Evolutionary conservation across 2,113 vertebrate species (phyloP).

Genomic region (Salvelinus sp.): DNA sequence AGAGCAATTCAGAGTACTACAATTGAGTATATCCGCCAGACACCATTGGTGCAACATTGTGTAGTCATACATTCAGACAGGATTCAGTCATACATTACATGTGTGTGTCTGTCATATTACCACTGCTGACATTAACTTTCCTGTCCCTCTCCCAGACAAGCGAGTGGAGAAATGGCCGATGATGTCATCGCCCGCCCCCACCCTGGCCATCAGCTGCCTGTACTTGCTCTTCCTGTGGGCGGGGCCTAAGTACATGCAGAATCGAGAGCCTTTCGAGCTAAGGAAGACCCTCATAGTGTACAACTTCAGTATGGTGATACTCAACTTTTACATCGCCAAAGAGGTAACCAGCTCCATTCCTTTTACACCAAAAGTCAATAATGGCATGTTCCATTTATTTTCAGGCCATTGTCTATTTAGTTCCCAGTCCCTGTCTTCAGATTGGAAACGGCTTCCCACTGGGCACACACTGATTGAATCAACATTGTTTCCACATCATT

Average conservation of each 20-base stretch:
- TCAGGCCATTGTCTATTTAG: background rate
- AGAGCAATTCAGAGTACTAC: too few relatives aligned
- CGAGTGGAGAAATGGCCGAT: conserved; percentile 93
- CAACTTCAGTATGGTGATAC: conserved; percentile 99
- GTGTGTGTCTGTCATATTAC: background rate
- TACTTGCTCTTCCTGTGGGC: conserved; percentile 96
- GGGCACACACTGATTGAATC: too few relatives aligned
- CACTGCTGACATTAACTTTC: background rate
- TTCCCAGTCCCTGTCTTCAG: background rate
- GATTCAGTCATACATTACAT: background rate
- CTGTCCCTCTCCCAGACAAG: conserved; percentile 79
- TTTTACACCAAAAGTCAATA: too few relatives aligned
- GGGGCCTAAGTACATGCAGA: conserved; percentile 95
- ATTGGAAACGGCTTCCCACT: too few relatives aligned
- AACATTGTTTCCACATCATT: too few relatives aligned
- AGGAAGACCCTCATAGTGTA: conserved; percentile 91
- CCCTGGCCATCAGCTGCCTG: conserved; percentile 89
- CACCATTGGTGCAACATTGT: background rate
- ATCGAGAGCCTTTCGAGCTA: conserved; percentile 88
- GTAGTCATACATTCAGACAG: too few relatives aligned
- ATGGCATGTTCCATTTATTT: too few relatives aligned
- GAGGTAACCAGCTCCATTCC: conserved; percentile 75
- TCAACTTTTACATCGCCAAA: conserved; percentile 98
- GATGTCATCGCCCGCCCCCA: conserved; percentile 92
- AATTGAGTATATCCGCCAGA: background rate